A percentile compares a stretch with the other conserved stretches of the same genome.
Evolutionary conservation across 2,797 vertebrate species (phyloP).

Genomic region (Orientallactaga sibirica): DNA sequence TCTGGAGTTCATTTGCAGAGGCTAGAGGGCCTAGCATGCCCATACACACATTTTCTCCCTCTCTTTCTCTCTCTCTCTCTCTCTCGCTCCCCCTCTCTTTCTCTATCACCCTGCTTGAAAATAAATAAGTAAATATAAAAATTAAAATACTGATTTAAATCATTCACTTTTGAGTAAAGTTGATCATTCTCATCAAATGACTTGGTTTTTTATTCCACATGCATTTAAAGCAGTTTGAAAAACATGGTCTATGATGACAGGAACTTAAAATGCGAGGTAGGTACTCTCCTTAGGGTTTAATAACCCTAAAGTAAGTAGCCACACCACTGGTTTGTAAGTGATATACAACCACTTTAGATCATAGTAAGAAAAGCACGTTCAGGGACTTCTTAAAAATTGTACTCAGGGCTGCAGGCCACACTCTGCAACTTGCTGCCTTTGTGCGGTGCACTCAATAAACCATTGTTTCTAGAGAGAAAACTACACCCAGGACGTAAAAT

Average conservation of each 20-base stretch:
- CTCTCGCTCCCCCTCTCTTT: too few relatives aligned
- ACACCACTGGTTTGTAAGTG: constrained; percentile 26
- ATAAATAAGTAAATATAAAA: too few relatives aligned
- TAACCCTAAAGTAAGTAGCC: background rate
- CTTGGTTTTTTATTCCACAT: background rate
- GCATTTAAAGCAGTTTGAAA: background rate
- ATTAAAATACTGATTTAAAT: constrained; percentile 12
- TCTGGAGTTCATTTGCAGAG: too few relatives aligned
- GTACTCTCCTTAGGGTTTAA: constrained; percentile 7
- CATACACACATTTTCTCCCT: too few relatives aligned
- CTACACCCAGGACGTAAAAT: background rate
- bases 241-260: background rate
- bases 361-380: constrained; percentile 1
- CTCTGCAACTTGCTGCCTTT: too few relatives aligned
- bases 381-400: background rate
- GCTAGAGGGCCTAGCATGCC: too few relatives aligned
- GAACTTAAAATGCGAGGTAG: constrained; percentile 24
- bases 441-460: too few relatives aligned
- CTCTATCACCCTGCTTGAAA: too few relatives aligned
- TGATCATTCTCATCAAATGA: background rate
- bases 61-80: too few relatives aligned
- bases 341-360: background rate
- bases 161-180: background rate
- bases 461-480: too few relatives aligned
- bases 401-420: background rate